Percentiles rank a stretch among this genome's conserved stretches.
These are phyloP conservation scores for Myopa tessellatipennis DNA, from an alignment of 2,888 invertebrate species.

Conservation along the genomic window DNA sequence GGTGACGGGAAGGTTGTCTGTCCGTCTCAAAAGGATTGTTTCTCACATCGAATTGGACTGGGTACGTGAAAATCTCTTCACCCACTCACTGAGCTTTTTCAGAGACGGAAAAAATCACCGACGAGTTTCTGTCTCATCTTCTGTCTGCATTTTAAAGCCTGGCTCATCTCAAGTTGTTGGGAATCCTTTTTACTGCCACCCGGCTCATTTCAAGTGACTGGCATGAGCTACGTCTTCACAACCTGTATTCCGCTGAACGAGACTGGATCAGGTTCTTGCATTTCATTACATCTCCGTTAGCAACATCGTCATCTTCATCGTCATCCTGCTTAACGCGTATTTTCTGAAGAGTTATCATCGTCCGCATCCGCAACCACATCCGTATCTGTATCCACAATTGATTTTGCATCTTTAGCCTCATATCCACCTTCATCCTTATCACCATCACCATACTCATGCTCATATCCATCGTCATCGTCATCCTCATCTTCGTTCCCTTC, in stretches of 20 bases:
- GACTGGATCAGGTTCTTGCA: slow-evolving; percentile 1
- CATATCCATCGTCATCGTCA: not conserved
- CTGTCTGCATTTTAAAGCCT: not conserved
- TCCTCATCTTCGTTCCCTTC: not conserved
- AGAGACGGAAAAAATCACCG: no score
- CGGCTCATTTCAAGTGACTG: slow-evolving; percentile 25
- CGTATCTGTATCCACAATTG: not conserved
- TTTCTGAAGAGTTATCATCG: not conserved
- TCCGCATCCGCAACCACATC: not conserved
- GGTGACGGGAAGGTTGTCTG: not conserved
- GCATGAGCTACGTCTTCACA: not conserved
- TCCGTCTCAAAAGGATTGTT: slow-evolving; percentile 9
- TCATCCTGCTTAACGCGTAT: not conserved
- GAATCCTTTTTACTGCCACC: not conserved
- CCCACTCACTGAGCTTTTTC: not conserved
- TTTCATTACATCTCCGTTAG: slow-evolving; percentile 14
- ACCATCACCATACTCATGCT: not conserved
- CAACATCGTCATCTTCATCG: slow-evolving; percentile 28
- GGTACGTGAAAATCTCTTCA: not conserved
- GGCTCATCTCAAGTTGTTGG: not conserved
- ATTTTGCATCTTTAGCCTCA: not conserved
- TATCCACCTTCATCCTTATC: not conserved
- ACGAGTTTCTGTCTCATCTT: not conserved
- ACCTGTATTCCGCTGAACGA: not conserved
- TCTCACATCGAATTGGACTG: slow-evolving; percentile 16